Percentiles rank a stretch among this genome's conserved stretches.
Conservation (phyloP, 1,140 invertebrate genomes). For the Macrotrachela quadricornifera region DNA sequence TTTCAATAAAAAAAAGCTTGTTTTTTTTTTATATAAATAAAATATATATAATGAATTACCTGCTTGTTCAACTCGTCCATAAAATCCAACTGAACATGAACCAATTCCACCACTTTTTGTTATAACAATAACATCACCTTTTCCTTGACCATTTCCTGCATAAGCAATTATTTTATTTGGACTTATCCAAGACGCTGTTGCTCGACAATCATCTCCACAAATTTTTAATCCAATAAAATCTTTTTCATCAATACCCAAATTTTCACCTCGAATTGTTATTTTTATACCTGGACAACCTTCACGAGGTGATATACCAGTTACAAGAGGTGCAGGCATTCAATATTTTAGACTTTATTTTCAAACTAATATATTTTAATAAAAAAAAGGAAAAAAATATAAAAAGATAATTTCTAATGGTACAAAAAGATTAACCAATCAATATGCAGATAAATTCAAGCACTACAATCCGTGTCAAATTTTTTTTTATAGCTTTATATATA, state of each 20-base stretch:
- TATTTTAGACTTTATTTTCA: no score
- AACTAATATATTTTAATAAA: no score
- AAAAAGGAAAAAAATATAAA: no score
- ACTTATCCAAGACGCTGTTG: constrained; percentile 92
- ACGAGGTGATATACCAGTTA: constrained; percentile 89
- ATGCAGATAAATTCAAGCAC: no score
- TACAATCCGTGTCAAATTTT: no score
- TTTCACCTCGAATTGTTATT: constrained; percentile 82
- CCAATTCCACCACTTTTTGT: constrained; percentile 72
- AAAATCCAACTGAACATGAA: constrained; percentile 79
- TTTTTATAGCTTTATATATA: no score
- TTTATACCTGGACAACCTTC: constrained; percentile 87
- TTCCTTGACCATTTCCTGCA: constrained; percentile 71
- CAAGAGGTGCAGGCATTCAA: constrained; percentile 29
- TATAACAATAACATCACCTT: constrained; percentile 80
- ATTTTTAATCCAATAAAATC: constrained; percentile 55
- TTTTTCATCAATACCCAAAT: constrained; percentile 44
- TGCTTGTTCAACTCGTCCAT: constrained; percentile 32
- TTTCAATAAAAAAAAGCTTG: no score
- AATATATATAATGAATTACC: no score
- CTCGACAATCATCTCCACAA: constrained; percentile 74
- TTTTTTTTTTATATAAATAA: no score
- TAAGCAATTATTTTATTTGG: constrained; percentile 85
- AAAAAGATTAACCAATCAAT: no score
- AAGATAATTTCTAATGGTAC: no score